Evolutionary conservation across 2,797 vertebrate species (phyloP), one percentile per base, ranked within the genome.

Genomic region (Helostoma temminkii): DNA sequence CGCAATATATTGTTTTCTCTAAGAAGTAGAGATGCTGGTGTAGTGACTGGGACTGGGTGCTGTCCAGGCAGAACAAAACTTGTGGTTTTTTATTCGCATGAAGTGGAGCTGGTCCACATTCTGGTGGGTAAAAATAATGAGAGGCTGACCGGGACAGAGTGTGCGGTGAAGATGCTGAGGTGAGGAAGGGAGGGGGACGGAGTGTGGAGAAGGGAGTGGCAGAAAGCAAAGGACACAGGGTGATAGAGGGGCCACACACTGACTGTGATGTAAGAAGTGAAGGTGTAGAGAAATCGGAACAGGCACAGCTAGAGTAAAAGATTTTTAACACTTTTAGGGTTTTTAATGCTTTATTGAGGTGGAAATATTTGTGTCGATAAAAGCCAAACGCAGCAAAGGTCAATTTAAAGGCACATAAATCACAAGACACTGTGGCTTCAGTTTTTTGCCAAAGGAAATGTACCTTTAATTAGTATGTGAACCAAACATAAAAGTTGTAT

Each of bases 51-150:
- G 55, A 15, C 93, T 96, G 96, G 95, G 91, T 71, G 83, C 83
- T 73, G 92, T 94, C 93, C 92, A 95, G 91, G 79, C 89, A 93
- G 90, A 94, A 90, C 91, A 94, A 93, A 94, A 93, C 76, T 91
- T 95, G 96, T 90, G 96, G 95, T 91, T 94, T 93, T 93, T 89
- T 93, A 76, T 94, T 96, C 88, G 92, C 95, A 96, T 96, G 96
- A 95, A 95, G 94, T 94, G 95, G 95, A 95, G 72, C 65, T 63
- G 78, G 68, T 96, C 95, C 96, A 96, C 92, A 91, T 88, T 85
- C 92, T 95, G 92, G 95, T 95, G 95, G 96, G 93, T 92, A 78
- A 94, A 89, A 91, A 90, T 96, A 95, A 96, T 95, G 93, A 94
- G 93, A 91, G 91, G 91, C 94, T 95, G 95, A 95, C 93, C 94